These are phyloP conservation scores for Psettodes erumei DNA, from an alignment of 2,113 vertebrate genomes.

Conservation along the genomic window DNA sequence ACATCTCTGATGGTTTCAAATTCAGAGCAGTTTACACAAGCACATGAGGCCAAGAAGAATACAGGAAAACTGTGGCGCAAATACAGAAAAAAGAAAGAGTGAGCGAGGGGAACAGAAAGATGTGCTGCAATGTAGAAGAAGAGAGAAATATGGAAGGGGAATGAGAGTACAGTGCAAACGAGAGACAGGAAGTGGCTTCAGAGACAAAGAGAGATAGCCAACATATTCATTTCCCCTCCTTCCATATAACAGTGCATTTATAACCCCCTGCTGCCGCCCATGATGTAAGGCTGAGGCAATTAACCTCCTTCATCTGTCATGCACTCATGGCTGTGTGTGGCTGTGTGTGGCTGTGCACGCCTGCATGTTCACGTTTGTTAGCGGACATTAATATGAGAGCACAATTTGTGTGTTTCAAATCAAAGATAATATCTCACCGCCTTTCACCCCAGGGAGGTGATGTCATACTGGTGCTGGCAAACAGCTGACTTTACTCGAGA, in stretches of 20 bases:
- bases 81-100: neutral
- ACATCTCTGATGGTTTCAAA: neutral
- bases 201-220: constrained; percentile 66
- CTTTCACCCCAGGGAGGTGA: constrained; percentile 67
- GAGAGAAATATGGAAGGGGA: constrained; percentile 28
- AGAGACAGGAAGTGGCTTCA: constrained; percentile 51
- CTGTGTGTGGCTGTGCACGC: neutral
- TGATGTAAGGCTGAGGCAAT: constrained; percentile 78
- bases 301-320: constrained; percentile 75
- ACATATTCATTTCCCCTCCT: constrained; percentile 67
- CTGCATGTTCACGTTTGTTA: neutral
- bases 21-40: constrained; percentile 9
- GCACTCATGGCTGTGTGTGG: constrained; percentile 26
- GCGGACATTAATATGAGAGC: constrained; percentile 6
- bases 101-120: constrained; percentile 15
- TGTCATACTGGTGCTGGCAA: constrained; percentile 65
- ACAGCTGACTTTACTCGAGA: constrained; percentile 60
- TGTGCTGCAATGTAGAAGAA: constrained; percentile 12
- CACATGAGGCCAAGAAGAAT: neutral
- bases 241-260: constrained; percentile 35
- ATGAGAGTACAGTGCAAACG: constrained; percentile 39
- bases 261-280: constrained; percentile 68
- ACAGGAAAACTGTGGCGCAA: neutral
- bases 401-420: constrained; percentile 38
- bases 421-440: constrained; percentile 61